phyloP scores from a whole-genome alignment of 2,113 vertebrate genomes.

The Tachysurus fulvidraco region DNA sequence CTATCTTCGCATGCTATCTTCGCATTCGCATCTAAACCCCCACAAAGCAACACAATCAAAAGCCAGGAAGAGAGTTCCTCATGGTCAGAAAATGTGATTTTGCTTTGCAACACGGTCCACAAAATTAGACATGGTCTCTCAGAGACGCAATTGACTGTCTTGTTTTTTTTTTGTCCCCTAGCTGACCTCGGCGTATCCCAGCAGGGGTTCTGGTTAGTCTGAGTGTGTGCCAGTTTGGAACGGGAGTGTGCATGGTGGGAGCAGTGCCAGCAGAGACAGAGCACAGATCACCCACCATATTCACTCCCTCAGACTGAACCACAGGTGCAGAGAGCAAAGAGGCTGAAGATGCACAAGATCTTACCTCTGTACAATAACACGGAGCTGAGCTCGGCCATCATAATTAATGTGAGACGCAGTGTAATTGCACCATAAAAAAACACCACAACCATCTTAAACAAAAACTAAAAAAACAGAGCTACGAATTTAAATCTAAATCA shows the following conservation, averaged over 20 bases:
- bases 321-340: background rate
- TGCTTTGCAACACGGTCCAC: slow-evolving; percentile 1
- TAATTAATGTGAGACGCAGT: background rate
- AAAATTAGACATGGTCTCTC: background rate
- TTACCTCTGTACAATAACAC: slow-evolving; percentile 15
- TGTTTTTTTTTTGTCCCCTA: slow-evolving; percentile 7
- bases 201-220: slow-evolving; percentile 11
- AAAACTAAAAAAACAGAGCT: background rate
- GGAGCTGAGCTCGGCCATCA: background rate
- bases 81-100: background rate
- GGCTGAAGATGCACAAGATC: slow-evolving; percentile 1
- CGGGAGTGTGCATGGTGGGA: background rate
- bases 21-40: background rate
- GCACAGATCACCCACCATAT: slow-evolving; percentile 1
- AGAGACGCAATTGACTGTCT: slow-evolving; percentile 4
- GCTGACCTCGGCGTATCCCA: slow-evolving; percentile 1
- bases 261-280: slow-evolving; percentile 24
- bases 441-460: background rate
- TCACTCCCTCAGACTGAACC: background rate
- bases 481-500: background rate
- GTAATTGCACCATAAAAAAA: background rate
- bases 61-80: background rate
- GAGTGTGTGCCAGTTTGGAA: slow-evolving; percentile 30
- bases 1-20: background rate
- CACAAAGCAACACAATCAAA: background rate